Conservation (phyloP, 2,888 invertebrate species). For the Osmoderma eremita region DNA sequence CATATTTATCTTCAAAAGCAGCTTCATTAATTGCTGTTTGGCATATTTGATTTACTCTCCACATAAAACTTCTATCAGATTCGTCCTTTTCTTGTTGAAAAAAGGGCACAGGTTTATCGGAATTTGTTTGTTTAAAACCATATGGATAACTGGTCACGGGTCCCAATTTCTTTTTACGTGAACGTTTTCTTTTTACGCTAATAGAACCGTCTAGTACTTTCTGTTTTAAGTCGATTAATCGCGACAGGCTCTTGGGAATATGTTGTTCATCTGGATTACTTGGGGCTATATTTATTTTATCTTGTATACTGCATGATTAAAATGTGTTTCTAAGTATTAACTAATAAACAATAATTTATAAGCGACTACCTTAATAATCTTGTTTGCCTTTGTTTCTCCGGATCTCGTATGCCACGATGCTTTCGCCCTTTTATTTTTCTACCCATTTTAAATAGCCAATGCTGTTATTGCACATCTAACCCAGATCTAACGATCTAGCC, state of each 20-base stretch:
- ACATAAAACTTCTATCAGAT: constrained; percentile 66
- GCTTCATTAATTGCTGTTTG: constrained; percentile 71
- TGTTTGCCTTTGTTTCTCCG: constrained; percentile 74
- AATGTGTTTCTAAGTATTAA: constrained; percentile 24
- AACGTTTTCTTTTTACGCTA: constrained; percentile 56
- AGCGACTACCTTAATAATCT: constrained; percentile 71
- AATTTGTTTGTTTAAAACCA: constrained; percentile 48
- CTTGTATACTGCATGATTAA: constrained; percentile 69
- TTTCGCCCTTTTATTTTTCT: constrained; percentile 85
- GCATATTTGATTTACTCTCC: constrained; percentile 73
- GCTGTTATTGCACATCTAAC: too few relatives aligned
- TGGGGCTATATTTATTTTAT: constrained; percentile 81
- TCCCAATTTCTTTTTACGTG: constrained; percentile 25
- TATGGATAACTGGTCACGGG: constrained; percentile 38
- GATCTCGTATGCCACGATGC: constrained; percentile 82
- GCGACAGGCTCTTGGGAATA: constrained; percentile 76
- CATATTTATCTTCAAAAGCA: constrained; percentile 71
- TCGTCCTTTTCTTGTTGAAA: constrained; percentile 67
- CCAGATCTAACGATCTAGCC: too few relatives aligned
- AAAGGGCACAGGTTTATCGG: constrained; percentile 65
- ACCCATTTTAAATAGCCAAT: constrained; percentile 67
- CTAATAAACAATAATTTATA: constrained; percentile 1
- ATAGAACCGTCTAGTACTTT: constrained; percentile 62
- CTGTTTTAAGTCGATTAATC: constrained; percentile 71
- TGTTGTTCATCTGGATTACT: constrained; percentile 75